Base-by-base conservation (phyloP, 2,797 vertebrate genomes). In the Pseudopleuronectes americanus region DNA sequence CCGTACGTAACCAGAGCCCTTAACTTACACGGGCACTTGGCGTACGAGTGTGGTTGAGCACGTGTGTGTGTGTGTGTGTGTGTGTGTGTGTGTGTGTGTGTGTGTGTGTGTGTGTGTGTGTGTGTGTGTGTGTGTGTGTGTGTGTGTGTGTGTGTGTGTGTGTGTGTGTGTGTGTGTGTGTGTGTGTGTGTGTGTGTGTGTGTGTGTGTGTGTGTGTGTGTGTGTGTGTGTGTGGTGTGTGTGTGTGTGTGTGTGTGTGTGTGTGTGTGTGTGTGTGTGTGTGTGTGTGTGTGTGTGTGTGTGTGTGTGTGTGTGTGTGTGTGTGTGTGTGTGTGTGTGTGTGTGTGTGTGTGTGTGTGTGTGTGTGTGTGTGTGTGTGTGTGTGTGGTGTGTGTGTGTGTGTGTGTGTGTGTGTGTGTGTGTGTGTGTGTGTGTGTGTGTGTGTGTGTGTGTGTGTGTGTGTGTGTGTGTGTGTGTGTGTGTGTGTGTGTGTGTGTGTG, bases 11-110 rank as follows among this genome's bases (percentile, higher is more conserved):
- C 87, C 68, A 57, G 88, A 92, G 83, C 87, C 64, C 57, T 72
- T 75, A 79, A 74, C 87, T 81, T 85, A 85, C 89, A 87, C 8
- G 80, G 85, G 75, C 85, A 84, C 79, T 85, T 89, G 89, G 88
- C 84, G 65, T 59, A 65, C 73, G 55, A 55, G 84, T 80, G 79
- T 41, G 62, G 67, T 74, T 88, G 77, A 22, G 38, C 85, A 6
- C 4, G 4, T 64, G 71, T 43, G 79, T 77, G 9, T n/a, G 17
- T 16, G 28, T n/a, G 26, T n/a, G 51, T 52, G 13, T 24, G 51
- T 23, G 8, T 26, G 26, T 12, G 8, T 17, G 53, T 52, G 19
- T 67, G 59, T 59, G 64, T 9, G 3, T 63, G 71, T 43, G 79
- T 77, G 17, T 19, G 26, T 16, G 26, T 19, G 26, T n/a, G 49